Base-by-base conservation (phyloP, 1,140 invertebrate species). In the Drosophila hydei region DNA sequence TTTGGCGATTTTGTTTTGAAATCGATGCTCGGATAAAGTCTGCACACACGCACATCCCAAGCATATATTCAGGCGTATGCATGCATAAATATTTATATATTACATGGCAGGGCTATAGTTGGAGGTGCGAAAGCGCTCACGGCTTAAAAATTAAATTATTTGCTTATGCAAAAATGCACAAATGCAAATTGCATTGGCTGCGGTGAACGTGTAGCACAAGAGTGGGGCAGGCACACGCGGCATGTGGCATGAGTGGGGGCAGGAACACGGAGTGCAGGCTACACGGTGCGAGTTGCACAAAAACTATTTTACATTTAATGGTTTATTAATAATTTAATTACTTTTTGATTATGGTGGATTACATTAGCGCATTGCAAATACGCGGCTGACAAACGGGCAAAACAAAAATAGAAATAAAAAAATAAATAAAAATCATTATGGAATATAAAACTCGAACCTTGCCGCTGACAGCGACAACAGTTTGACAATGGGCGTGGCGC, bases 301-400 rank as follows among this genome's bases (percentile, higher is more conserved):
- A 80, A 81, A 81, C 70, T 87, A 77, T 87, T 88, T 88, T 73
- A 81, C 77, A 88, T 87, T 78, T 87, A 87, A 87, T 87, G 81
- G 81, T 81, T 87, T 87, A 87, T 87, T 88, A 88, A 87, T 87
- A 87, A 87, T 87, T 87, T 87, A 87, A 87, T 87, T 87, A 87
- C 81, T 87, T 81, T 87, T 87, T 87, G 81, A 87, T 87, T 87
- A 87, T 87, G 81, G 81, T 81, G 68, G 81, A 77, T 87, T 81
- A 76, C 83, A 87, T 87, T 81, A 87, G 81, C 72, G 83, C 63
- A 72, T 60, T 62, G 63, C 67, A 75, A 85, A 77, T 77, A 77
- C 75, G 77, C 59, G 69, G 40, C 73, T 40, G 40, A 64, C 72
- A 18, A 52, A 45, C 51, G 40, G 23, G 4, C 33, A 43, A 21